Conservation (phyloP, 2,888 invertebrate species). For the Lacanobia wlatinum region DNA sequence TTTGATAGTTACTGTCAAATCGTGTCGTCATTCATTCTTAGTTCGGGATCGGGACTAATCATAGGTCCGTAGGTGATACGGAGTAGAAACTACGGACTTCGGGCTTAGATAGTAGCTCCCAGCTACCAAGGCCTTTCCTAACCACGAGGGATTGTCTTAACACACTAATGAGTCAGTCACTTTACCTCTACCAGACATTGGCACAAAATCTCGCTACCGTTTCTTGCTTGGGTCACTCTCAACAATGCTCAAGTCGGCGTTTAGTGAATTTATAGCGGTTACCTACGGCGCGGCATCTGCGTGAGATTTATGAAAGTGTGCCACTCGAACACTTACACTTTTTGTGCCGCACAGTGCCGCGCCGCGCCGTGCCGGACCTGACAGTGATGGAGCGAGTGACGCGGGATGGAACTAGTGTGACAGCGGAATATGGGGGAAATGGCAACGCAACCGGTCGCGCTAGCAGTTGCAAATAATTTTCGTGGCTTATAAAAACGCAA, state of each 20-base stretch:
- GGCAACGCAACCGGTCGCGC: slow-evolving; percentile 15
- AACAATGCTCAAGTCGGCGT: slow-evolving; percentile 66
- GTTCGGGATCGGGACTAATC: no score
- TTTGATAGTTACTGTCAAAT: no score
- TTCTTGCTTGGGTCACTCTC: slow-evolving; percentile 19
- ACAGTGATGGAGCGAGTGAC: slow-evolving; percentile 69
- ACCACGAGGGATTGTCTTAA: no score
- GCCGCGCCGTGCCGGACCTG: slow-evolving; percentile 53
- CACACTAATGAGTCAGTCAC: no score
- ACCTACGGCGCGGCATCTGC: slow-evolving; percentile 79
- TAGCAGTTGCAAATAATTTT: slow-evolving; percentile 2
- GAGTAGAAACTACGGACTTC: no score
- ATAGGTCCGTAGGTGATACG: no score
- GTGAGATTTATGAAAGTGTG: slow-evolving; percentile 79
- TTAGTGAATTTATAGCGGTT: slow-evolving; percentile 79
- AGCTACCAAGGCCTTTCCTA: no score
- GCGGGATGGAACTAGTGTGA: slow-evolving; percentile 45
- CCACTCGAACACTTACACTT: slow-evolving; percentile 74
- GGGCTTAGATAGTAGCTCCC: no score
- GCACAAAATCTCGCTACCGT: slow-evolving; percentile 22
- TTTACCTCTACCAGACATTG: no score
- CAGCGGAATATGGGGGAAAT: not conserved
- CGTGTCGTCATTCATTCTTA: no score
- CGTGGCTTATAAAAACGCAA: not conserved
- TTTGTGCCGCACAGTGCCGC: slow-evolving; percentile 58